Conservation (phyloP, 2,113 vertebrate species). For the Tetrax tetrax region DNA sequence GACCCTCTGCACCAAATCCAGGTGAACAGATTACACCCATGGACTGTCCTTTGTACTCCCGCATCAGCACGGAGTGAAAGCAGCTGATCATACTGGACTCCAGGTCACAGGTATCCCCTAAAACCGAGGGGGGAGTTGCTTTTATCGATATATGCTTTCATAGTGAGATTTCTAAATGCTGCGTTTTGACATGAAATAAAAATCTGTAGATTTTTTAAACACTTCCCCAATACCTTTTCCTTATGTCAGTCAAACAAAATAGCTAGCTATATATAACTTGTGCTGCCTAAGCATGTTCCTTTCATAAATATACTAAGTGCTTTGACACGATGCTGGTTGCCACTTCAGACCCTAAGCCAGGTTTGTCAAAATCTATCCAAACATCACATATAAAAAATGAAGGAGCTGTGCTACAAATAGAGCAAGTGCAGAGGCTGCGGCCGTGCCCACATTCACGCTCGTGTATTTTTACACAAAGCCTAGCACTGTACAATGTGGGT, state of each 20-base stretch:
- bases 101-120: background rate
- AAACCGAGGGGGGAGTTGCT: background rate
- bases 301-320: background rate
- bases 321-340: background rate
- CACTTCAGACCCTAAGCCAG: background rate
- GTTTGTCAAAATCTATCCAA: conserved; percentile 27
- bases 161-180: background rate
- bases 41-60: background rate
- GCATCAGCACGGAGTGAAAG: background rate
- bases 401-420: conserved; percentile 49
- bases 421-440: conserved; percentile 40
- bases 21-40: background rate
- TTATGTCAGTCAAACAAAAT: background rate
- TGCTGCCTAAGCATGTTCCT: background rate
- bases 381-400: conserved; percentile 2
- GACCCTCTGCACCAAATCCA: background rate
- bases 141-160: background rate
- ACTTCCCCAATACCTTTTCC: background rate
- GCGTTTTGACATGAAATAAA: background rate
- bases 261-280: background rate
- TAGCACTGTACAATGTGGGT: conserved; percentile 12
- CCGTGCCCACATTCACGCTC: background rate
- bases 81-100: background rate
- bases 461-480: conserved; percentile 51
- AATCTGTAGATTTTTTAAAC: background rate